Conservation (phyloP, 2,113 vertebrate genomes). For the Sapayoa aenigma region DNA sequence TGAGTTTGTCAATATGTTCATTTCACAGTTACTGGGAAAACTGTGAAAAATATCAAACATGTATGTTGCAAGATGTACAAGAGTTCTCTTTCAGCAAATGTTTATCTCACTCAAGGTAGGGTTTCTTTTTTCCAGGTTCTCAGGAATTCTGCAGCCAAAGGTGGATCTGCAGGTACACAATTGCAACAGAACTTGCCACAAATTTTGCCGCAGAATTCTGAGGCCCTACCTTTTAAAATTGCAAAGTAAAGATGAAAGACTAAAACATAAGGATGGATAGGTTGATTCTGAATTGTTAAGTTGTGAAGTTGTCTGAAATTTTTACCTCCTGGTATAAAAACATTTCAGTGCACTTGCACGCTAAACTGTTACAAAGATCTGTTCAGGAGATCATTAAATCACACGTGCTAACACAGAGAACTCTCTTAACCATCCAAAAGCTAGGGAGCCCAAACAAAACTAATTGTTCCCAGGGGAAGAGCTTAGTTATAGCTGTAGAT, state of each 20-base stretch:
- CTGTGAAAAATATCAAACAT: conserved; percentile 46
- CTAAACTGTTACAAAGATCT: conserved; percentile 8
- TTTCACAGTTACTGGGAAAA: conserved; percentile 54
- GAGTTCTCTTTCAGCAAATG: conserved; percentile 73
- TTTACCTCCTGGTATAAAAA: neutral
- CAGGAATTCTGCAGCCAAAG: conserved; percentile 80
- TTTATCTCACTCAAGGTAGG: conserved; percentile 77
- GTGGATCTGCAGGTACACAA: conserved; percentile 81
- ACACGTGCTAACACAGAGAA: conserved; percentile 22
- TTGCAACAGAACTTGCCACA: conserved; percentile 78
- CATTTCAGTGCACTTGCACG: neutral
- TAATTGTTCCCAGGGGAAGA: conserved; percentile 11
- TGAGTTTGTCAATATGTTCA: conserved; percentile 59
- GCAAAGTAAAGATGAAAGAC: conserved; percentile 1
- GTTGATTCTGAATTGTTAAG: neutral
- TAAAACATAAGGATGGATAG: neutral
- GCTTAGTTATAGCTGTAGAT: conserved; percentile 22
- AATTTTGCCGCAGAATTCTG: conserved; percentile 80
- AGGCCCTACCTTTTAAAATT: conserved; percentile 55
- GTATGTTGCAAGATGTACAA: conserved; percentile 70
- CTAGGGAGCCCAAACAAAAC: conserved; percentile 48
- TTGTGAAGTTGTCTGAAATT: neutral
- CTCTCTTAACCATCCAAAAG: conserved; percentile 18
- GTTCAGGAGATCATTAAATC: neutral
- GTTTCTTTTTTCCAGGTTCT: conserved; percentile 80